Evolutionary conservation across 2,797 vertebrate species (phyloP), one percentile per base, ranked within the genome.

Genomic region (Hyperoplus lanceolatus): DNA sequence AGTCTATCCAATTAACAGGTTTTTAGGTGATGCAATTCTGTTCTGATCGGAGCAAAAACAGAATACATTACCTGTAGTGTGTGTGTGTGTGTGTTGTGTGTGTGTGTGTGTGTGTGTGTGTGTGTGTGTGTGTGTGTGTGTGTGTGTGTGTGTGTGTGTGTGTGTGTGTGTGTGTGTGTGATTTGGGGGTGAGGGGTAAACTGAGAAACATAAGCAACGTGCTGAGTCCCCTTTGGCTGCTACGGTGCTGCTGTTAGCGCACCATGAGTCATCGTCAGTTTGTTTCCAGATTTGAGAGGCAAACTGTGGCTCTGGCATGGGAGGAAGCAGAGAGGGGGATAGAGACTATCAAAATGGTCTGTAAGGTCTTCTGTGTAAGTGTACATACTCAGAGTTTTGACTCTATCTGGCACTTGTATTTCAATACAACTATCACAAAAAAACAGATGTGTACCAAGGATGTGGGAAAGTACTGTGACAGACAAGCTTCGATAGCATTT

Each of bases 251-350:
- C 80, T 83, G 84, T 84, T 83, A 85, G 64, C 77, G 83, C 81
- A 72, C 80, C 70, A 81, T 87, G 86, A 87, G 77, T 91, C 90
- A 88, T 85, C 63, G 7, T 76, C 79, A 71, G 39, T 83, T 80
- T 91, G 85, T 86, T 88, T 36, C 49, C 77, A 82, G 63, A 68
- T 82, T 81, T 75, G 54, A 82, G 81, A 80, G 70, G 43, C 64
- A 62, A 72, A 55, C 54, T 62, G 66, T 9, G n/a, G 42, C 55
- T 3, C 49, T 29, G 49, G 21, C 29, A 36, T 11, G n/a, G 57
- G 38, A 38, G 45, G 42, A 6, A 58, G 73, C 29, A 59, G 29
- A 18, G 21, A 55, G 11, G 9, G 15, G 14, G 11, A 21, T 18
- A 16, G 43, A 66, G 29, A 39, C 5, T 60, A 10, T n/a, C 1